phyloP scores from a whole-genome alignment of 1,140 invertebrate species.

The Aphaenogaster rudis region DNA sequence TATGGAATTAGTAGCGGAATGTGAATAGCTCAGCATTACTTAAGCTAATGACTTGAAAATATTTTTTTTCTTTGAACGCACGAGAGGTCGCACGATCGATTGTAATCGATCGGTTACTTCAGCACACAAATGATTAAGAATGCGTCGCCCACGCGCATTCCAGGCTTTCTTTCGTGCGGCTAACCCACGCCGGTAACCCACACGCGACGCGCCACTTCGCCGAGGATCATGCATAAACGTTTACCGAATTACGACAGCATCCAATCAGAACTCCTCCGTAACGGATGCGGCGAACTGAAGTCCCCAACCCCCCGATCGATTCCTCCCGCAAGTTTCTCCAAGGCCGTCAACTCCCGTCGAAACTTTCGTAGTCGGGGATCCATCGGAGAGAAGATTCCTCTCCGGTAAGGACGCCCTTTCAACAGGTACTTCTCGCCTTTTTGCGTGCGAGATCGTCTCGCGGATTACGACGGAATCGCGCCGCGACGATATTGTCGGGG shows the following conservation, averaged over 20 bases:
- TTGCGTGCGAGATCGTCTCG: conserved; percentile 46
- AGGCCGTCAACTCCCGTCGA: conserved; percentile 44
- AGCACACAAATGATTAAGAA: neutral
- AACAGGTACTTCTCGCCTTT: conserved; percentile 63
- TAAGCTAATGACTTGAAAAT: neutral
- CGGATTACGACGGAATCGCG: conserved; percentile 46
- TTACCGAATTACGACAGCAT: conserved; percentile 56
- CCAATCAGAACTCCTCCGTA: conserved; percentile 41
- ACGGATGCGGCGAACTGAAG: conserved; percentile 28
- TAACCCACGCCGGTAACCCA: conserved; percentile 15
- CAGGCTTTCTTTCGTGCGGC: conserved; percentile 13
- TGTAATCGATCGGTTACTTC: conserved; percentile 1
- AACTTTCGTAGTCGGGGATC: conserved; percentile 49
- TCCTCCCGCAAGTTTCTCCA: conserved; percentile 49
- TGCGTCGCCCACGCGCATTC: conserved; percentile 21
- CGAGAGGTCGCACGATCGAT: neutral
- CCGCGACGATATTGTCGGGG: neutral
- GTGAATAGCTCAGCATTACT: neutral
- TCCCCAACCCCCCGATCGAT: conserved; percentile 31
- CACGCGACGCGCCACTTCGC: neutral
- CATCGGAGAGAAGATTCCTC: conserved; percentile 23
- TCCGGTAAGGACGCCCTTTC: conserved; percentile 41
- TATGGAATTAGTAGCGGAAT: neutral
- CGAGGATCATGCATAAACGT: conserved; percentile 42
- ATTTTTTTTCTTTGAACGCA: neutral